Conservation (phyloP, 2,888 invertebrate species). For the Agrochola macilenta region DNA sequence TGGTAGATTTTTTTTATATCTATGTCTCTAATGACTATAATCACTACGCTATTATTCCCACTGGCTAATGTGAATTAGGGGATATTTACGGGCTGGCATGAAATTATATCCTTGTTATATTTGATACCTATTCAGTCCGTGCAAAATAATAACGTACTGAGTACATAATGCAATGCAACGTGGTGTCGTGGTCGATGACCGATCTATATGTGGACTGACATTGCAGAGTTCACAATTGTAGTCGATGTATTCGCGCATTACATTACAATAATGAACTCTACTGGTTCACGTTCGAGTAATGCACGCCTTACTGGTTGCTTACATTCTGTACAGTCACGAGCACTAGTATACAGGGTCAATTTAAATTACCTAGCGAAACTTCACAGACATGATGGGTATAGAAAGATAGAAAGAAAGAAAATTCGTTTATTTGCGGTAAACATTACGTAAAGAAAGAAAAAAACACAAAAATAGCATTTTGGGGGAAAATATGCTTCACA, state of each 20-base stretch:
- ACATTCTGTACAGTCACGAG: background rate
- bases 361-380: too few species aligned
- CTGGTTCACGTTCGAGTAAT: conserved; percentile 9
- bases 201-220: conserved; percentile 11
- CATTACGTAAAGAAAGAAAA: too few species aligned
- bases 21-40: background rate
- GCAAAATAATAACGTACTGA: background rate
- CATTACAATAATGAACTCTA: conserved; percentile 47
- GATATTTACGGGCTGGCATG: background rate
- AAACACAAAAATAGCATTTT: too few species aligned
- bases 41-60: too few species aligned
- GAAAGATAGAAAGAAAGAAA: too few species aligned
- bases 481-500: too few species aligned
- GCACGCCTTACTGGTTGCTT: conserved; percentile 3
- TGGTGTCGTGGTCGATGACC: conserved; percentile 22
- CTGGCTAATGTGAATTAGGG: background rate
- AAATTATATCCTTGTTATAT: background rate
- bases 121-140: too few species aligned
- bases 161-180: background rate
- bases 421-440: too few species aligned
- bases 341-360: too few species aligned
- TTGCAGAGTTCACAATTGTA: conserved; percentile 14
- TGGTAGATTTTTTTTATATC: too few species aligned
- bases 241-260: conserved; percentile 9
- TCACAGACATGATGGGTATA: too few species aligned